Evolutionary conservation across 2,888 invertebrate species (phyloP).

Genomic region (Agonopterix heracliana): DNA sequence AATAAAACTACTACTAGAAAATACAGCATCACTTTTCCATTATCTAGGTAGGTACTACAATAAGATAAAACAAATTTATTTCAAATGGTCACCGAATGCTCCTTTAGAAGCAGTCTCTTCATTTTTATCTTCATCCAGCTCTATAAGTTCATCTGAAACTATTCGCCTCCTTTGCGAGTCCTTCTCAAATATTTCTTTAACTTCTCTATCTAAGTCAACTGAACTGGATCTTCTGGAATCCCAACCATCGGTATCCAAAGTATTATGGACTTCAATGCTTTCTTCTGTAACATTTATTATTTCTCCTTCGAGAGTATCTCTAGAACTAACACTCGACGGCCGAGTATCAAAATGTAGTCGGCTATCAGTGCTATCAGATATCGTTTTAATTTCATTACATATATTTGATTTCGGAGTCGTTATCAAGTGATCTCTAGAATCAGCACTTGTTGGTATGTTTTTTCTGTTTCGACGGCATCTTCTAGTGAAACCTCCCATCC

Average conservation of each 20-base stretch:
- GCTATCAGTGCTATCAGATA: slow-evolving; percentile 23
- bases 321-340: slow-evolving; percentile 40
- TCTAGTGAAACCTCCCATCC: slow-evolving; percentile 81
- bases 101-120: slow-evolving; percentile 33
- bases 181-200: slow-evolving; percentile 56
- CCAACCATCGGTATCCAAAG: slow-evolving; percentile 30
- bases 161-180: slow-evolving; percentile 35
- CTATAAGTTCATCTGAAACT: slow-evolving; percentile 20
- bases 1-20: neutral
- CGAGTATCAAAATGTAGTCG: slow-evolving; percentile 31
- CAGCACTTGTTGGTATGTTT: slow-evolving; percentile 20
- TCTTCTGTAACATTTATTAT: slow-evolving; percentile 53
- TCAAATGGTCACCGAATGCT: slow-evolving; percentile 44
- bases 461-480: slow-evolving; percentile 61
- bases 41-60: too few relatives aligned
- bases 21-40: neutral
- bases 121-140: slow-evolving; percentile 24
- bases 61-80: neutral
- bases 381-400: slow-evolving; percentile 20
- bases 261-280: slow-evolving; percentile 46
- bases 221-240: slow-evolving; percentile 57
- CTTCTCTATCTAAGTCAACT: slow-evolving; percentile 57
- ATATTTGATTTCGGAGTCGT: slow-evolving; percentile 24
- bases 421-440: slow-evolving; percentile 35
- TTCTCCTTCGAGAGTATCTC: slow-evolving; percentile 48